Evolutionary conservation across 2,888 invertebrate genomes (phyloP).

Genomic region (Epirrhoe tristata): DNA sequence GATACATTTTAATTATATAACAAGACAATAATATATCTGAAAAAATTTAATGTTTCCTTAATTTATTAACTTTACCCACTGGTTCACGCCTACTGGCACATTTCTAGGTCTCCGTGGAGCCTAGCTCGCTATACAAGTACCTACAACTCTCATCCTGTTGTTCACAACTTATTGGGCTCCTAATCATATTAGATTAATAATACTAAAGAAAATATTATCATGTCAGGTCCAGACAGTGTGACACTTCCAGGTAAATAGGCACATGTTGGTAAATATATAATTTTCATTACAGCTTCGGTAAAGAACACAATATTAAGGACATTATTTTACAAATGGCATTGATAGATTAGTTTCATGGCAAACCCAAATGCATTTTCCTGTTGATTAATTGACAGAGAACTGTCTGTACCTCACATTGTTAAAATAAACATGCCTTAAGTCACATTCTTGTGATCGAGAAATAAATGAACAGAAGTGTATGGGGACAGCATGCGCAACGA

Average conservation of each 20-base stretch:
- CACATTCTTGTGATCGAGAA: conserved; percentile 53
- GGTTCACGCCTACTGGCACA: conserved; percentile 78
- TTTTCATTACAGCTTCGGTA: conserved; percentile 32
- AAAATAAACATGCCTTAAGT: conserved; percentile 57
- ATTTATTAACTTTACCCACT: conserved; percentile 82
- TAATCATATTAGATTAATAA: conserved; percentile 61
- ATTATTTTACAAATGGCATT: conserved; percentile 42
- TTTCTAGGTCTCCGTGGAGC: conserved; percentile 65
- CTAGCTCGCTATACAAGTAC: conserved; percentile 61
- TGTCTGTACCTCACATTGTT: conserved; percentile 72
- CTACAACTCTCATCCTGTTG: conserved; percentile 56
- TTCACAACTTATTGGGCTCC: conserved; percentile 71
- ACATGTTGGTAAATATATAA: conserved; percentile 45
- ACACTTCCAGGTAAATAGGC: conserved; percentile 50
- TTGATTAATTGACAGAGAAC: conserved; percentile 65
- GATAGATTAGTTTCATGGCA: conserved; percentile 44
- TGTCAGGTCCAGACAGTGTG: conserved; percentile 72
- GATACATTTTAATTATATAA: conserved; percentile 85
- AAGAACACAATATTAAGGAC: conserved; percentile 34
- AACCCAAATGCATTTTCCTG: conserved; percentile 62
- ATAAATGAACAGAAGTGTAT: conserved; percentile 42
- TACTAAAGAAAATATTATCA: conserved; percentile 61
- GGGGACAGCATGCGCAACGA: conserved; percentile 50
- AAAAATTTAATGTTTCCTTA: conserved; percentile 84
- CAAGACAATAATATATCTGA: conserved; percentile 86